Evolutionary conservation across 2,888 invertebrate species (phyloP).

Genomic region (Nymphalis urticae): DNA sequence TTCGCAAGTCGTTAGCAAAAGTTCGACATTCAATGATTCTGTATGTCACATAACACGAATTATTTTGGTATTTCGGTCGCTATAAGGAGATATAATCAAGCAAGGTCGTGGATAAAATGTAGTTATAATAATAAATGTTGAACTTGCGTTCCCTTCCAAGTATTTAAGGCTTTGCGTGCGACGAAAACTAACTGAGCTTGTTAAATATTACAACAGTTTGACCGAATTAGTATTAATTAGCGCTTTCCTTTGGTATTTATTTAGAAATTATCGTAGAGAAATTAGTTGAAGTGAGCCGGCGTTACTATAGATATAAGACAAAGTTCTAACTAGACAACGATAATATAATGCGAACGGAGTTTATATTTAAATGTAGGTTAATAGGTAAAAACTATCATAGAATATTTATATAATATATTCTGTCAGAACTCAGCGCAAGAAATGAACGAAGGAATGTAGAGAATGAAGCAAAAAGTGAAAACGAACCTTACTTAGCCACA

Average conservation of each 20-base stretch:
- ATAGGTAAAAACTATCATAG: no score
- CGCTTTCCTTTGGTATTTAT: constrained; percentile 31
- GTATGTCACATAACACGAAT: no score
- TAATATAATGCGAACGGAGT: no score
- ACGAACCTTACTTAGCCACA: no score
- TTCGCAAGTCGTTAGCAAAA: no score
- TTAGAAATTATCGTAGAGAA: constrained; percentile 33
- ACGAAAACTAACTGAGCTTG: constrained; percentile 10
- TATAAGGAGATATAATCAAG: neutral
- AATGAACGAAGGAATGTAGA: no score
- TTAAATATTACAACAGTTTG: constrained; percentile 30
- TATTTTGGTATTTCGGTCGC: neutral
- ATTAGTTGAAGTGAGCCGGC: constrained; percentile 7
- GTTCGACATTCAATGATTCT: no score
- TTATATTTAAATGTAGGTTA: no score
- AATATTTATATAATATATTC: no score
- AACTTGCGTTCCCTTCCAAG: constrained; percentile 12
- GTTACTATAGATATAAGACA: neutral
- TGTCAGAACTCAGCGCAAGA: no score
- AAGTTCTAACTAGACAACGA: no score
- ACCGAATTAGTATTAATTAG: constrained; percentile 41
- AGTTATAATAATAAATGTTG: constrained; percentile 3
- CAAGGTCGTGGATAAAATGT: neutral
- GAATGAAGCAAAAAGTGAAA: no score
- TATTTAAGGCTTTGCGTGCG: constrained; percentile 25